These are phyloP conservation scores for Xerus rutilus DNA, from an alignment of 2,797 vertebrate genomes.

Conservation along the genomic window DNA sequence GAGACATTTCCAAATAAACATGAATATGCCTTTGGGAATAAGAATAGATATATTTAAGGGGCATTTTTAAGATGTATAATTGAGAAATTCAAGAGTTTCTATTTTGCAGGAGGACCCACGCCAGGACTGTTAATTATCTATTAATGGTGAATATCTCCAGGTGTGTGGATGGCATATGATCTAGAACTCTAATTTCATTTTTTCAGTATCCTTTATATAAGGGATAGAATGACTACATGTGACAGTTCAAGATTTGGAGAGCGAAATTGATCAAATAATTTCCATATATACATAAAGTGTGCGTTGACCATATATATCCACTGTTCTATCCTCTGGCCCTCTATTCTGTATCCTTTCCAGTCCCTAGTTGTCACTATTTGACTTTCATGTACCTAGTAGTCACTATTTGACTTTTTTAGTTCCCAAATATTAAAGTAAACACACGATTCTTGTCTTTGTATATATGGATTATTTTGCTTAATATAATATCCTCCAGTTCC, in stretches of 20 bases:
- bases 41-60: background rate
- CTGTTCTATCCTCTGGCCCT: background rate
- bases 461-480: background rate
- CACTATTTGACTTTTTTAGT: background rate
- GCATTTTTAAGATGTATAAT: background rate
- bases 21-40: background rate
- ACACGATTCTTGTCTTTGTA: background rate
- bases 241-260: background rate
- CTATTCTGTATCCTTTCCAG: background rate
- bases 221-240: background rate
- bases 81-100: background rate
- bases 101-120: background rate
- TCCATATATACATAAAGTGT: background rate
- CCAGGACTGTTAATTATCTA: background rate
- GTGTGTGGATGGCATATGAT: background rate
- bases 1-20: constrained; percentile 38
- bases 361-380: background rate
- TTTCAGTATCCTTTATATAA: background rate
- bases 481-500: background rate
- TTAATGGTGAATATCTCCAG: background rate
- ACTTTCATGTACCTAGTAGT: background rate
- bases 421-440: background rate
- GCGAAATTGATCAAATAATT: background rate
- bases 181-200: background rate
- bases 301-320: background rate